Percentiles rank a stretch among this genome's conserved stretches.
Conservation (phyloP, 1,140 invertebrate genomes). For the Homalodisca vitripennis region DNA sequence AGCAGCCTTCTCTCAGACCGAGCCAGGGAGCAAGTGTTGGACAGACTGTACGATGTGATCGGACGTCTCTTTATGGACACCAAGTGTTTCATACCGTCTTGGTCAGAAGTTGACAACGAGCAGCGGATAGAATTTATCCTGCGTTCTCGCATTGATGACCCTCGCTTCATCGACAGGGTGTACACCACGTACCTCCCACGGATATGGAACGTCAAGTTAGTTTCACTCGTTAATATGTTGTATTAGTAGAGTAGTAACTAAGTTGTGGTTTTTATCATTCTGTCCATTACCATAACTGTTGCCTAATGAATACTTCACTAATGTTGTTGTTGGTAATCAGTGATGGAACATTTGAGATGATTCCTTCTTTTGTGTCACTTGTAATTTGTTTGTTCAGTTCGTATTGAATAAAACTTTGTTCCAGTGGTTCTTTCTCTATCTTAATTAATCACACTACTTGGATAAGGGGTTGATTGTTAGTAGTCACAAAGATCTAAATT, state of each 20-base stretch:
- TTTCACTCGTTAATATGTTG: not conserved
- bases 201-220: conserved; percentile 13
- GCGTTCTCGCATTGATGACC: not conserved
- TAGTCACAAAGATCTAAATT: too few relatives aligned
- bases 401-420: too few relatives aligned
- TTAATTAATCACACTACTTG: too few relatives aligned
- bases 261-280: not conserved
- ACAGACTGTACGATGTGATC: not conserved
- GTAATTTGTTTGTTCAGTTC: too few relatives aligned
- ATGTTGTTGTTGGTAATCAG: too few relatives aligned
- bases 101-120: conserved; percentile 3
- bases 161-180: not conserved
- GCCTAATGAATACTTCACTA: too few relatives aligned
- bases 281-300: too few relatives aligned
- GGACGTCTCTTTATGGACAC: not conserved
- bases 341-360: too few relatives aligned
- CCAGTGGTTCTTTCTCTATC: too few relatives aligned
- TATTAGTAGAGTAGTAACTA: not conserved
- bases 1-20: not conserved
- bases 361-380: too few relatives aligned
- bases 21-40: not conserved
- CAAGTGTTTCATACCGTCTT: not conserved
- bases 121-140: conserved; percentile 2
- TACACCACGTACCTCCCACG: not conserved
- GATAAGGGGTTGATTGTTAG: too few relatives aligned